Base-by-base conservation (phyloP, 2,888 invertebrate genomes). In the Lycophotia porphyrea region DNA sequence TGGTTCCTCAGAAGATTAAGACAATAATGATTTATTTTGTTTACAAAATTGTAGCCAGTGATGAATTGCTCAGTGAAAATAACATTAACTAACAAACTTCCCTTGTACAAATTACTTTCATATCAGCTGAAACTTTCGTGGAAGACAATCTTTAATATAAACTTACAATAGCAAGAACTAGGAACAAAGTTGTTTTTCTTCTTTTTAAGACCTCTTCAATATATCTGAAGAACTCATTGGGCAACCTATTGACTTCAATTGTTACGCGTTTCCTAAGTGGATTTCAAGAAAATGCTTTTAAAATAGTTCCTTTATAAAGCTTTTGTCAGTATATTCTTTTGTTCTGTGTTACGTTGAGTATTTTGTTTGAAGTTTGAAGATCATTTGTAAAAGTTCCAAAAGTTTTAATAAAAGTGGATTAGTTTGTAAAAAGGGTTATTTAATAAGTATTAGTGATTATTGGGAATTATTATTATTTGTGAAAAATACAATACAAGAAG, bases 141-240 rank as follows among this genome's bases (percentile, higher is more conserved):
- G n/a, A 52, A 52, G n/a, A 1, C n/a, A 8, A n/a, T 15, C 18
- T n/a, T 44, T 31, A 71, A 47, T 49, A 67, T 31, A 52, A 34
- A 55, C 15, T 1, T 31, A 18, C 11, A 55, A 9, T 18, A 60
- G 21, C 4, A 18, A 8, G 1, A 47, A 39, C 39, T 3, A 39
- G 39, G 36, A 47, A 49, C 24, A 5, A 27, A 36, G 15, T 13
- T 21, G 27, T 63, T 34, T 34, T 3, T 72, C 49, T 5, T n/a
- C 8, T 47, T n/a, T 31, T 52, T 24, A 63, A 77, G 55, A 61
- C 27, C 11, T 77, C 36, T 52, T 18, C 71, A 61, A 55, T 63
- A 47, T 9, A 55, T 49, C 13, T 78, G 13, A 47, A 36, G 55
- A 52, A 31, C 47, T 78, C 42, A 72, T 78, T 66, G 78, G 15